Percentiles rank a stretch among this genome's conserved stretches.
Evolutionary conservation across 1,140 invertebrate species (phyloP).

Genomic region (Drosophila ambigua): DNA sequence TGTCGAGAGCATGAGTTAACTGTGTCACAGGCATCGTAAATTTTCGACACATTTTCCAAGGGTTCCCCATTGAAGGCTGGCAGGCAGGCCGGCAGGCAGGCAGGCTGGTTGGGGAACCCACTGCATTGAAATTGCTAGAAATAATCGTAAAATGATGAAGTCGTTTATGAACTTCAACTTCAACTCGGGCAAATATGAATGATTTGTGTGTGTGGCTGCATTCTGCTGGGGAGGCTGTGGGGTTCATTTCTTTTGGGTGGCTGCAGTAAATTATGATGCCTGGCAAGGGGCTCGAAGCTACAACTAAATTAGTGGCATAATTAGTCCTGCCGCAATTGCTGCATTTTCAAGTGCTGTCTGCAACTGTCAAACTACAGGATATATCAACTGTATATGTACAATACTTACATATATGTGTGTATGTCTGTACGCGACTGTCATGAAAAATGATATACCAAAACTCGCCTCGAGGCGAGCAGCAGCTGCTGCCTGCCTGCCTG

Average conservation of each 20-base stretch:
- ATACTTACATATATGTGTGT: slow-evolving; percentile 18
- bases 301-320: slow-evolving; percentile 52
- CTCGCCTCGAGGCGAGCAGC: slow-evolving; percentile 42
- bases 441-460: slow-evolving; percentile 79
- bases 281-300: background rate
- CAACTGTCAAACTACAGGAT: slow-evolving; percentile 64
- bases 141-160: slow-evolving; percentile 82
- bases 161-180: slow-evolving; percentile 36
- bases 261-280: slow-evolving; percentile 64
- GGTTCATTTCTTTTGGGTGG: slow-evolving; percentile 62
- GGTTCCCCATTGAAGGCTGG: slow-evolving; percentile 4
- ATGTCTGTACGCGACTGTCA: slow-evolving; percentile 57
- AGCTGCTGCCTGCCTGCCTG: slow-evolving; percentile 43
- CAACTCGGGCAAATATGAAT: slow-evolving; percentile 47
- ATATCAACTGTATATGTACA: slow-evolving; percentile 29
- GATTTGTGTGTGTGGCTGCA: slow-evolving; percentile 58
- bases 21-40: slow-evolving; percentile 82
- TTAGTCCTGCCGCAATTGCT: slow-evolving; percentile 72
- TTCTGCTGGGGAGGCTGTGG: background rate
- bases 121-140: slow-evolving; percentile 80
- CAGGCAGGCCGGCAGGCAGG: too few species aligned
- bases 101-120: background rate
- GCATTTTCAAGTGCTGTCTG: slow-evolving; percentile 69
- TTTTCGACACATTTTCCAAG: slow-evolving; percentile 70
- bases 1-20: slow-evolving; percentile 82